Percentiles rank a stretch among this genome's conserved stretches.
phyloP scores from a whole-genome alignment of 2,113 vertebrate species.

The Gopherus evgoodei region DNA sequence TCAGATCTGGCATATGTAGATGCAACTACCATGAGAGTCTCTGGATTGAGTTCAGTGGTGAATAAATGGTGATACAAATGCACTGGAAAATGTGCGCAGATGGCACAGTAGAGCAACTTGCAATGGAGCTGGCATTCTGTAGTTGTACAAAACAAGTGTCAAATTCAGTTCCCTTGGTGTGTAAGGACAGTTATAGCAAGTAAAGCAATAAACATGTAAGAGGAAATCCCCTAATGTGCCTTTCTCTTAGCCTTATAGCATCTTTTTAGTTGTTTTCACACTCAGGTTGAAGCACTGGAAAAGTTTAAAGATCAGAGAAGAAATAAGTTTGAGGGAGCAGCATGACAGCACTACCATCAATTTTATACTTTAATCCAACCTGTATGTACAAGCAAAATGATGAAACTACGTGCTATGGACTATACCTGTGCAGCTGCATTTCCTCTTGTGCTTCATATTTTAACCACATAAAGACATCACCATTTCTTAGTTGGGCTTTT shows the following conservation, averaged over 20 bases:
- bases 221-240: background rate
- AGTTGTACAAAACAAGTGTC: background rate
- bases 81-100: background rate
- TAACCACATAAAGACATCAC: conserved; percentile 88
- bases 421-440: conserved; percentile 88
- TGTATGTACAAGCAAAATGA: background rate
- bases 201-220: background rate
- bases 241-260: background rate
- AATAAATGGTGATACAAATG: background rate
- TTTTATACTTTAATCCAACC: background rate
- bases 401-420: background rate
- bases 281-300: background rate
- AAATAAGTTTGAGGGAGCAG: background rate
- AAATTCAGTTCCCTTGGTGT: background rate
- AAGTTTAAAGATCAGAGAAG: background rate
- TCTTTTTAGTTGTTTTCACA: background rate
- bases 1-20: background rate
- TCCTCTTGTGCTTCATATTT: conserved; percentile 88
- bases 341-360: background rate
- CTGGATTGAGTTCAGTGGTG: background rate
- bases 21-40: background rate
- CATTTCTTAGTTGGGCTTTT: conserved; percentile 79
- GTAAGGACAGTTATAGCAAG: background rate
- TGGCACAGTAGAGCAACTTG: background rate
- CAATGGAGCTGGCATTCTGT: background rate